These are phyloP conservation scores for Drosophila trapezifrons DNA, from an alignment of 1,140 invertebrate genomes.

Conservation along the genomic window DNA sequence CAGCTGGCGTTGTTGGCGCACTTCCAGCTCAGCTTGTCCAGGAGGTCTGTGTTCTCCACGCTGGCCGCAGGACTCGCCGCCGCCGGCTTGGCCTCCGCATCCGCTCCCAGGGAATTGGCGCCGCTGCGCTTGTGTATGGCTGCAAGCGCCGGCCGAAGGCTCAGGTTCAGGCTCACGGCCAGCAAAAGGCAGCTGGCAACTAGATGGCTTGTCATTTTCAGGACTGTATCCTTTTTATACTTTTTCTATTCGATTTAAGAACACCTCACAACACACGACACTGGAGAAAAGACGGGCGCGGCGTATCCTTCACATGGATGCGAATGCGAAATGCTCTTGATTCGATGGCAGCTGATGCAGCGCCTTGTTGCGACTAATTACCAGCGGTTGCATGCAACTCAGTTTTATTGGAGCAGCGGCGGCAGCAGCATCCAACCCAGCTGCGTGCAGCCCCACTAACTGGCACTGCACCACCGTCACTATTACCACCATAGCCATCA, in stretches of 20 bases:
- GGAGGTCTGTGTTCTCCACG: constrained; percentile 67
- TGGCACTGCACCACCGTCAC: constrained; percentile 7
- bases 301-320: constrained; percentile 77
- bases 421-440: constrained; percentile 50
- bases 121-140: constrained; percentile 72
- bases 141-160: constrained; percentile 15
- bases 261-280: constrained; percentile 43
- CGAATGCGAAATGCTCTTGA: constrained; percentile 27
- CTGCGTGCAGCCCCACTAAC: constrained; percentile 47
- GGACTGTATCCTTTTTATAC: constrained; percentile 1
- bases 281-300: constrained; percentile 58
- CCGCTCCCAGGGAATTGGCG: constrained; percentile 45
- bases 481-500: constrained; percentile 10
- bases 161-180: constrained; percentile 42
- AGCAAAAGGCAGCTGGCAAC: constrained; percentile 58
- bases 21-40: constrained; percentile 80
- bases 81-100: constrained; percentile 21
- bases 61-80: constrained; percentile 28
- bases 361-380: constrained; percentile 82
- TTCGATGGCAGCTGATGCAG: constrained; percentile 63
- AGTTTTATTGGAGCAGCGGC: constrained; percentile 80
- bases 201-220: constrained; percentile 48
- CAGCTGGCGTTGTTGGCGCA: constrained; percentile 83
- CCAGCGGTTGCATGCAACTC: constrained; percentile 74
- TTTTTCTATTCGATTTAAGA: constrained; percentile 10